These are phyloP conservation scores for Trichonephila clavata DNA, from an alignment of 1,140 invertebrate genomes.

Conservation along the genomic window DNA sequence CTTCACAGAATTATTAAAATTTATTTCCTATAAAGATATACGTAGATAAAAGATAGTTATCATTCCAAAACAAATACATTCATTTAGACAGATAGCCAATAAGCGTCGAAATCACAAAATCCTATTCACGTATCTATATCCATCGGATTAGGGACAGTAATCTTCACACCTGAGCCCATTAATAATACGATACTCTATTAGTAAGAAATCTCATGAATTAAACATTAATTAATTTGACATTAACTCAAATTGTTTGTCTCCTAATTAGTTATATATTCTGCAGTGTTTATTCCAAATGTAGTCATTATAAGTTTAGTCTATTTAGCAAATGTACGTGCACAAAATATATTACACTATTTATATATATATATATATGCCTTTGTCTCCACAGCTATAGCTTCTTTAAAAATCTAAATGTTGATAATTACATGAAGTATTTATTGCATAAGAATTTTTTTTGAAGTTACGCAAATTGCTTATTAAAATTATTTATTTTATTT, in stretches of 20 bases:
- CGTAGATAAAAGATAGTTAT: background rate
- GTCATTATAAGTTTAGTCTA: too few relatives aligned
- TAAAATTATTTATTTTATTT: too few relatives aligned
- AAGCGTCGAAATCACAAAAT: background rate
- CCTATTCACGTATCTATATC: background rate
- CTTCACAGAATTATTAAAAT: background rate
- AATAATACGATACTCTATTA: background rate
- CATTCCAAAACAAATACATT: background rate
- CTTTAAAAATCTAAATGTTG: too few relatives aligned
- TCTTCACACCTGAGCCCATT: slow-evolving; percentile 12
- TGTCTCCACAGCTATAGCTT: too few relatives aligned
- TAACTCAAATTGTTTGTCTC: background rate
- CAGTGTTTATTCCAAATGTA: too few relatives aligned
- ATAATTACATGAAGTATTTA: too few relatives aligned
- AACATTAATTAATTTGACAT: background rate
- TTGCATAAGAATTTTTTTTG: too few relatives aligned
- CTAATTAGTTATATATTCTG: background rate
- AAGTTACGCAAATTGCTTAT: too few relatives aligned
- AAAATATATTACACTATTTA: too few relatives aligned
- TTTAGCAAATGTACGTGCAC: too few relatives aligned
- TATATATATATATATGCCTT: too few relatives aligned
- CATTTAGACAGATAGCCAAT: background rate
- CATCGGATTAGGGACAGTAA: background rate
- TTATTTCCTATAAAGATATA: background rate
- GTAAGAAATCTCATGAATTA: background rate